phyloP scores from a whole-genome alignment of 1,140 invertebrate species.

The Metaphire vulgaris region DNA sequence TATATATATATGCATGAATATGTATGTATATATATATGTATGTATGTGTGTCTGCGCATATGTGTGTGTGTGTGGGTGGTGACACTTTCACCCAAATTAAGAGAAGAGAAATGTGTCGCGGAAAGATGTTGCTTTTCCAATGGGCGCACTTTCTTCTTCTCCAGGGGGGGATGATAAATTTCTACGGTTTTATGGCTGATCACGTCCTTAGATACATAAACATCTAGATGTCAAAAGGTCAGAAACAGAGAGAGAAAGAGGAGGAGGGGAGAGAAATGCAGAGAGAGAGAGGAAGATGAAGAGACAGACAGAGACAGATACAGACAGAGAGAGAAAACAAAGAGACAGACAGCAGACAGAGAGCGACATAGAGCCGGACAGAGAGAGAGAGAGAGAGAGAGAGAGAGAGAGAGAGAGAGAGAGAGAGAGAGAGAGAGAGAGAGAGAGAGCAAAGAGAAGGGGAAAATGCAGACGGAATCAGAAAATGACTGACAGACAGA shows the following conservation, averaged over 20 bases:
- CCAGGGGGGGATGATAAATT: no score
- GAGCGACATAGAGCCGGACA: background rate
- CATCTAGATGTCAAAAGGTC: no score
- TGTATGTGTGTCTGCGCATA: no score
- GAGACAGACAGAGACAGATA: background rate
- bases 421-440: conserved; percentile 1
- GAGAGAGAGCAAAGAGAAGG: background rate
- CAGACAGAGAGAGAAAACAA: background rate
- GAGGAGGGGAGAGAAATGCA: background rate
- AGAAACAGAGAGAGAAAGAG: background rate
- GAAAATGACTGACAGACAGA: background rate
- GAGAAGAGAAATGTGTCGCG: no score
- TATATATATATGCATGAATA: no score
- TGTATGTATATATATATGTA: no score
- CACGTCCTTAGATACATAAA: no score
- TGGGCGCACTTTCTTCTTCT: no score
- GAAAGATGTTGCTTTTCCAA: no score
- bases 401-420: conserved; percentile 1
- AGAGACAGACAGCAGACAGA: background rate
- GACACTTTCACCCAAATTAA: no score
- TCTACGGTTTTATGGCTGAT: no score
- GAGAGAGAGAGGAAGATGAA: background rate
- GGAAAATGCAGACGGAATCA: background rate
- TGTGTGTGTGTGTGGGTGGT: no score
- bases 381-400: conserved; percentile 1